Evolutionary conservation across 2,888 invertebrate genomes (phyloP).

Genomic region (Ophion slaviceki): DNA sequence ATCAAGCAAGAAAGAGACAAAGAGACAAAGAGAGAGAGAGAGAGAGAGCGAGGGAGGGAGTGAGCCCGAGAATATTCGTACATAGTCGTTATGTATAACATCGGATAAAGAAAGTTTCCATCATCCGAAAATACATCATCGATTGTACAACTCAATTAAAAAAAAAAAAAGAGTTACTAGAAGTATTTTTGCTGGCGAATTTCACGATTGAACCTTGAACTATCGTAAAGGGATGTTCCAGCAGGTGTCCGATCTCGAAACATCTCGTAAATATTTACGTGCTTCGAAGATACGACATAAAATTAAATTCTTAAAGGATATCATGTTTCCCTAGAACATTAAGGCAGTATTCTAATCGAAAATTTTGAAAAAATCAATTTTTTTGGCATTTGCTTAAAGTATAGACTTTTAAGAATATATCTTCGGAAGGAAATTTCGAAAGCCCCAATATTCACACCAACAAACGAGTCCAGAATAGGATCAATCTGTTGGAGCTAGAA

Average conservation of each 20-base stretch:
- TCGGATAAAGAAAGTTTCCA: slow-evolving; percentile 52
- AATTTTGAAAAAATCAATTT: too few species aligned
- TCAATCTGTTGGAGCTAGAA: too few species aligned
- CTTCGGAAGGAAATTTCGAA: too few species aligned
- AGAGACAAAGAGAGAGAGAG: slow-evolving; percentile 28
- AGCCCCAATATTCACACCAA: too few species aligned
- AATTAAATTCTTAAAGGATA: not conserved
- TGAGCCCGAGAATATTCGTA: slow-evolving; percentile 33
- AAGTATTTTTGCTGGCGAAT: slow-evolving; percentile 44
- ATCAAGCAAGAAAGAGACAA: slow-evolving; percentile 30
- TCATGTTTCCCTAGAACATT: too few species aligned
- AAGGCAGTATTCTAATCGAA: not conserved
- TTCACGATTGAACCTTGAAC: slow-evolving; percentile 42
- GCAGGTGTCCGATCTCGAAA: not conserved
- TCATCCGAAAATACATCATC: slow-evolving; percentile 58
- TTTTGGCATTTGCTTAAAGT: not conserved
- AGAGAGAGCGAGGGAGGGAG: slow-evolving; percentile 20
- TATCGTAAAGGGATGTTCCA: not conserved
- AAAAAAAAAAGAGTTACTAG: slow-evolving; percentile 21
- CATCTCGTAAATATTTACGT: not conserved
- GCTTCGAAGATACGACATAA: not conserved
- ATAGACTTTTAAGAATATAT: too few species aligned
- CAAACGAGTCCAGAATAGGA: too few species aligned
- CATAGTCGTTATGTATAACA: slow-evolving; percentile 9
- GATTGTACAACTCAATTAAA: slow-evolving; percentile 45